A percentile compares a stretch with the other conserved stretches of the same genome.
phyloP scores from a whole-genome alignment of 2,797 vertebrate species.

The Melopsittacus undulatus region DNA sequence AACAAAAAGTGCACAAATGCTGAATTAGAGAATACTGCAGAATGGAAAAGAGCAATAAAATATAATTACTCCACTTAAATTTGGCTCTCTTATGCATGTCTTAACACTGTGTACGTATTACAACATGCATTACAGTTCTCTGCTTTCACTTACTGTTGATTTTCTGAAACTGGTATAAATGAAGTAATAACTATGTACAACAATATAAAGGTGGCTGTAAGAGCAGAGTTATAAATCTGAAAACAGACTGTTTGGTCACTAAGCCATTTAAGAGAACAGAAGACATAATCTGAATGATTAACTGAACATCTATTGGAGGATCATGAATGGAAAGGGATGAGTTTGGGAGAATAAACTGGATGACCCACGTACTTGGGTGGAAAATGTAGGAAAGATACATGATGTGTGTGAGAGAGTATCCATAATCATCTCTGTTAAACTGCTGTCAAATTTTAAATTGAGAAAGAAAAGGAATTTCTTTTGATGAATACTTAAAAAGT shows the following conservation, averaged over 20 bases:
- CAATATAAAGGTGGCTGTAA: neutral
- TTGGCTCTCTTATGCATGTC: neutral
- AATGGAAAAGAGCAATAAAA: neutral
- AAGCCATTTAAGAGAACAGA: neutral
- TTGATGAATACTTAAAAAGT: neutral
- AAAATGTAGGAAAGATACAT: constrained; percentile 39
- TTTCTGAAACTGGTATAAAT: neutral
- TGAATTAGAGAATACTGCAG: neutral
- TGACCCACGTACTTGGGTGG: neutral
- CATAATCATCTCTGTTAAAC: constrained; percentile 10
- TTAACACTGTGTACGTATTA: neutral
- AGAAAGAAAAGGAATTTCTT: neutral
- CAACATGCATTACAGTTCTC: neutral
- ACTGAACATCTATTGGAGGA: neutral
- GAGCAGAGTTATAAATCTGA: neutral
- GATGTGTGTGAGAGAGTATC: constrained; percentile 46
- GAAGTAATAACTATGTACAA: neutral
- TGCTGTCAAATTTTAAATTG: constrained; percentile 24
- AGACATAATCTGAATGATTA: neutral
- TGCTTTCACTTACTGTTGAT: neutral
- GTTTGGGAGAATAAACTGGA: neutral
- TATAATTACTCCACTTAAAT: neutral
- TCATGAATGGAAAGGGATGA: neutral
- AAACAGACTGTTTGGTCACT: neutral
- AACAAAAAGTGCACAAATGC: neutral